phyloP scores from a whole-genome alignment of 2,888 invertebrate species.

The Selenia dentaria region DNA sequence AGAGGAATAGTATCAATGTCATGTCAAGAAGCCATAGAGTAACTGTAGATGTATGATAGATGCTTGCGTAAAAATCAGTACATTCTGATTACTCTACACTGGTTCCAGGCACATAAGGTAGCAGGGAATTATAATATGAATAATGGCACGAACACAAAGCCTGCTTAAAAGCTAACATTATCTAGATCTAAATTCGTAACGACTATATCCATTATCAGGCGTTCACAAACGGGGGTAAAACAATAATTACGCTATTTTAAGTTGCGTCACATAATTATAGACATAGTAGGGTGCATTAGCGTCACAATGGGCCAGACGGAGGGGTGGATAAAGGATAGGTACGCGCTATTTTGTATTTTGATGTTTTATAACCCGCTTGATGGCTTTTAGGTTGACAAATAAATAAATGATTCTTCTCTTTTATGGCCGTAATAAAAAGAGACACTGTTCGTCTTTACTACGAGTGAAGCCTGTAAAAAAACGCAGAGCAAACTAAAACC shows the following conservation, averaged over 20 bases:
- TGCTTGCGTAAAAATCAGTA: too few relatives aligned
- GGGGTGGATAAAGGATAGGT: conserved; percentile 34
- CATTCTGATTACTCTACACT: too few relatives aligned
- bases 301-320: conserved; percentile 52
- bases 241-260: conserved; percentile 75
- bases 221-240: conserved; percentile 63
- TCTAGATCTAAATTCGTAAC: conserved; percentile 43
- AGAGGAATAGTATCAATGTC: too few relatives aligned
- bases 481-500: too few relatives aligned
- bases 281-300: conserved; percentile 69
- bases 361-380: conserved; percentile 28
- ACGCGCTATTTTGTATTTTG: conserved; percentile 36
- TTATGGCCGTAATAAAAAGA: too few relatives aligned
- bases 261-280: conserved; percentile 75
- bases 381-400: conserved; percentile 6
- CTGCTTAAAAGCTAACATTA: conserved; percentile 13
- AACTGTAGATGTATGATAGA: too few relatives aligned
- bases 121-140: too few relatives aligned
- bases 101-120: too few relatives aligned
- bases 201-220: conserved; percentile 59
- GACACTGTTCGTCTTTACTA: too few relatives aligned
- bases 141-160: not conserved
- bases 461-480: too few relatives aligned
- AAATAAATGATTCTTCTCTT: too few relatives aligned
- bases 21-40: too few relatives aligned